Base-by-base conservation (phyloP, 2,113 vertebrate species). In the Coptodon bakossiorum region DNA sequence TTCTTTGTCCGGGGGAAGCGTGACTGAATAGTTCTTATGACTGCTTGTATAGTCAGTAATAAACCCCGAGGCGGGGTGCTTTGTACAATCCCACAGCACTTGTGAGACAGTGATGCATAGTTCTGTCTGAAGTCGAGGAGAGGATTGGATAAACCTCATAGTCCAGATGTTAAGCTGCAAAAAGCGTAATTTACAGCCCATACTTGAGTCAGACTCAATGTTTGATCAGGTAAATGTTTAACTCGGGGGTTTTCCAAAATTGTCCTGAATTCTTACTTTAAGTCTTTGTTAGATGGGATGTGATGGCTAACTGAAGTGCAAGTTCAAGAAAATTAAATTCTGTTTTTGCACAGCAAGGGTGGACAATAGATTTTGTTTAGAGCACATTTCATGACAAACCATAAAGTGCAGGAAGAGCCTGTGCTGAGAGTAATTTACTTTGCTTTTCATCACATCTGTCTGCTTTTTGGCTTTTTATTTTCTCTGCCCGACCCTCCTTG, bases 1-100 rank as follows among this genome's bases (percentile, higher is more conserved):
- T 29, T 89, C 81, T 93, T 90, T 94, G 88, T 94, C 36, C 4
- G 6, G 31, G 52, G 59, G 85, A 80, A 82, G 66, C 27, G 43
- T 48, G 24, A 27, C 83, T 82, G 61, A 84, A 59, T 34, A 48
- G 84, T 68, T 71, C 56, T 63, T 80, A 82, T 85, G 88, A 68
- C 80, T 66, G 45, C 56, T 56, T 29, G 22, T 82, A 86, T 53
- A 54, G 61, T 45, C 27, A 16, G 84, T 59, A 86, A 83, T 90
- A 92, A 94, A 88, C 79, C 66, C 81, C 40, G 9, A 78, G 54
- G 85, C 83, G 36, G 5, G 61, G 86, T 85, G 85, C 86, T 89
- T 89, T 54, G 71, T 27, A n/a, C 17, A 34, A 61, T 85, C 86
- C 68, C 78, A 81, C 79, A 66, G 82, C 54, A 87, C 80, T 29